Evolutionary conservation across 2,797 vertebrate genomes (phyloP), one percentile per base, ranked within the genome.

Genomic region (Chelonia mydas): DNA sequence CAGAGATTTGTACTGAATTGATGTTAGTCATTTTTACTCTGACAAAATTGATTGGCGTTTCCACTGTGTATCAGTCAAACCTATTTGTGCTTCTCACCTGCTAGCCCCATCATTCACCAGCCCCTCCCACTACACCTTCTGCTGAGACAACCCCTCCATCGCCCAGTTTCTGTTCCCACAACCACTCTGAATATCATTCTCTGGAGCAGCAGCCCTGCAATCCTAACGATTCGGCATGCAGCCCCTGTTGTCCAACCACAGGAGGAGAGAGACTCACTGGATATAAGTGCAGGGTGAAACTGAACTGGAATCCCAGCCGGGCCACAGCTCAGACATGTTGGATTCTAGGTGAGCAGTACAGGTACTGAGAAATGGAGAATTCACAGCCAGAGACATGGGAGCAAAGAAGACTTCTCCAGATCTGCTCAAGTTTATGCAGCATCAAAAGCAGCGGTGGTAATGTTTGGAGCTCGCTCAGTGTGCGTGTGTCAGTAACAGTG

Each of bases 361-460:
- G 95, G 88, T 93, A 90, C 86, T 1, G 2, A 49, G 41, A 76
- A 90, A 19, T 55, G 86, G 61, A 81, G 87, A 53, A 85, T 92
- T 94, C 72, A 23, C 86, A 94, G 95, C 87, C 90, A 50, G 86
- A 33, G 59, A n/a, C 33, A n/a, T 33, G 31, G 31, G 9, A 65
- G 61, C 15, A 65, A n/a, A n/a, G 90, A 89, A 2, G 57, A 77
- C 82, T 95, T 83, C 96, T 96, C 94, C 96, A 92, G 89, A 25
- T 65, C 49, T 86, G 90, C 92, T 96, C 59, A 93, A 65, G 61
- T 33, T 65, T 65, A 65, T 65, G 61, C 61, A 65, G 15, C 61
- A 95, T 95, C 89, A 28, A 9, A 94, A 10, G 51, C 93, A 96
- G 78, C 59, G 65, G 93, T 88, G 83, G 84, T 0, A 23, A 82